These are phyloP conservation scores for Oreochromis tanganicae DNA, from an alignment of 2,113 vertebrate species.

Conservation along the genomic window DNA sequence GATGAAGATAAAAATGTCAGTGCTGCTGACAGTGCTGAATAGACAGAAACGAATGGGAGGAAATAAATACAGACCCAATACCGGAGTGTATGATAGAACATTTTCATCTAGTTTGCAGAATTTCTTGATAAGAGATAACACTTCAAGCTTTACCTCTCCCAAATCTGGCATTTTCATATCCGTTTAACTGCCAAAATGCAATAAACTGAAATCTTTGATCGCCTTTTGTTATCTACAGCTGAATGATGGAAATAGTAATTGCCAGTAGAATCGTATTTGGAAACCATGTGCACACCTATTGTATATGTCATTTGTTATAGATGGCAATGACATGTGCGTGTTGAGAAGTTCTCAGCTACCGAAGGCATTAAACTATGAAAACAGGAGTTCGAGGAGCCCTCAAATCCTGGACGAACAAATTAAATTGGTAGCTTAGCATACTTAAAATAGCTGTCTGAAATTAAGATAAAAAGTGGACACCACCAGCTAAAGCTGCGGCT, in stretches of 20 bases:
- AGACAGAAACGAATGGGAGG: conserved; percentile 28
- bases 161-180: background rate
- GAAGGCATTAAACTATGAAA: background rate
- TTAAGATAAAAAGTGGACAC: background rate
- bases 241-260: background rate
- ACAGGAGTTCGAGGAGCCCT: background rate
- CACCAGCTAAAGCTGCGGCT: background rate
- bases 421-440: background rate
- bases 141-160: background rate
- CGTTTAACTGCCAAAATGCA: background rate
- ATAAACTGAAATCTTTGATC: background rate
- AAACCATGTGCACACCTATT: background rate
- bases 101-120: conserved; percentile 26
- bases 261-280: background rate
- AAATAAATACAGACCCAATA: conserved; percentile 21
- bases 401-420: background rate
- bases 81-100: conserved; percentile 27
- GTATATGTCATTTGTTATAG: background rate
- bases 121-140: background rate
- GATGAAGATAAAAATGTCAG: conserved; percentile 47
- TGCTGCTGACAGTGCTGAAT: conserved; percentile 48
- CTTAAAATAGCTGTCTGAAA: background rate
- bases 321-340: background rate
- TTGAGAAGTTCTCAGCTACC: background rate
- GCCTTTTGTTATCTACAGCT: background rate